Base-by-base conservation (phyloP, 2,888 invertebrate genomes). In the Craniophora ligustri region DNA sequence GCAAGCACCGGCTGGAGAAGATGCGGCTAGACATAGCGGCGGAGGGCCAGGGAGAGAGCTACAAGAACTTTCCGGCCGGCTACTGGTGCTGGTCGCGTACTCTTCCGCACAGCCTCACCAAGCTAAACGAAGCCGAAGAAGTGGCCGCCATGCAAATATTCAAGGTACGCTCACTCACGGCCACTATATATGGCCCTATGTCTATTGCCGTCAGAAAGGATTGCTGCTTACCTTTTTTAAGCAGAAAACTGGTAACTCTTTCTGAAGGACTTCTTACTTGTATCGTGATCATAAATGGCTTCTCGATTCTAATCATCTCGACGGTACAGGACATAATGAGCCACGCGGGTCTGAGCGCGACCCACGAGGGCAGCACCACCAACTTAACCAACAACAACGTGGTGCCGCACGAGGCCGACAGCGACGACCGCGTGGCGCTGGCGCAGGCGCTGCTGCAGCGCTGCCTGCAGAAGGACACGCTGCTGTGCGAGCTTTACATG, bases 71-170 rank as follows among this genome's bases (percentile, higher is more conserved):
- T 87, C 96, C 97, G 7, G 95, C 97, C 64, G 96, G 79, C 14
- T 98, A 96, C 91, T 99, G 98, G 98, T 96, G 98, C 32, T 99
- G 98, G 91, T 96, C 97, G 78, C 95, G 98, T 66, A 95, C 96
- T 58, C 90, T 98, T 49, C 95, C 96, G 2, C 98, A 98, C 88
- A 97, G 97, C 75, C 95, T 99, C 57, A 97, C 97, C 50, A 95
- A 96, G 76, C 94, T 98, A 59, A 96, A 97, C 44, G 98, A 98
- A 86, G 95, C 96, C 1, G 98, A 98, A 75, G 97, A 98, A 81
- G 97, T 97, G 69, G 94, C 97, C 10, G 97, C 98, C 81, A 89
- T 98, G 73, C 97, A 97, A 88, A 97, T 98, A 79, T 99, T 98
- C 85, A 97, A 97, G 87, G 92, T 92, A 65, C 3, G 5, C 7